Evolutionary conservation across 2,888 invertebrate species (phyloP).

Genomic region (Eudasyphora cyanicolor): DNA sequence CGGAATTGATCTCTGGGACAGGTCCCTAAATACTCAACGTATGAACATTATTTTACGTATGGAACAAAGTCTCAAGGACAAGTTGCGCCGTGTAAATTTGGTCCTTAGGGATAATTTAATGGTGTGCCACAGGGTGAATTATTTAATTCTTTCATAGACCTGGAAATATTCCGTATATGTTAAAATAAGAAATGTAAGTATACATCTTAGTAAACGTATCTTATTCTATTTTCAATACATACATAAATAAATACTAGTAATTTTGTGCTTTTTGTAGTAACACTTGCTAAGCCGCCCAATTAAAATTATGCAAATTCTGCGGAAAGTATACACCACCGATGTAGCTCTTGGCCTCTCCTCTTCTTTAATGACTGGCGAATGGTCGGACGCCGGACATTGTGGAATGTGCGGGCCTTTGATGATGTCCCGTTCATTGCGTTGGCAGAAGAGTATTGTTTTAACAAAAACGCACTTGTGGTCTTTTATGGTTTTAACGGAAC

Average conservation of each 20-base stretch:
- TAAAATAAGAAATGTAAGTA: not conserved
- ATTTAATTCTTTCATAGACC: not conserved
- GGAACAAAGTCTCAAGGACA: too few species aligned
- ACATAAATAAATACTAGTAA: not conserved
- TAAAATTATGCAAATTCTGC: slow-evolving; percentile 67
- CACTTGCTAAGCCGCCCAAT: slow-evolving; percentile 60
- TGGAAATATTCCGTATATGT: not conserved
- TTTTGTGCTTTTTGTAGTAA: slow-evolving; percentile 39
- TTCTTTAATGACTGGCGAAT: slow-evolving; percentile 50
- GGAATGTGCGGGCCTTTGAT: slow-evolving; percentile 44
- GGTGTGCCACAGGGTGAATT: not conserved
- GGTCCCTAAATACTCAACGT: too few species aligned
- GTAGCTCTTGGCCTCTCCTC: slow-evolving; percentile 31
- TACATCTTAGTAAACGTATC: not conserved
- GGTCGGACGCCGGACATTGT: too few species aligned
- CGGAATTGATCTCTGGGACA: too few species aligned
- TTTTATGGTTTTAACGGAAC: slow-evolving; percentile 50
- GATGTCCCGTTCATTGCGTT: slow-evolving; percentile 47
- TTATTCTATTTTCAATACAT: not conserved
- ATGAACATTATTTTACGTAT: too few species aligned
- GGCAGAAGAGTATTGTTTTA: slow-evolving; percentile 22
- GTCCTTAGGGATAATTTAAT: too few species aligned
- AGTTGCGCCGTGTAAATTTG: too few species aligned
- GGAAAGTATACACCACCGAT: slow-evolving; percentile 4
- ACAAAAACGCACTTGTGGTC: slow-evolving; percentile 54